Evolutionary conservation across 2,113 vertebrate species (phyloP), one percentile per base, ranked within the genome.

Genomic region (Plotosus lineatus): DNA sequence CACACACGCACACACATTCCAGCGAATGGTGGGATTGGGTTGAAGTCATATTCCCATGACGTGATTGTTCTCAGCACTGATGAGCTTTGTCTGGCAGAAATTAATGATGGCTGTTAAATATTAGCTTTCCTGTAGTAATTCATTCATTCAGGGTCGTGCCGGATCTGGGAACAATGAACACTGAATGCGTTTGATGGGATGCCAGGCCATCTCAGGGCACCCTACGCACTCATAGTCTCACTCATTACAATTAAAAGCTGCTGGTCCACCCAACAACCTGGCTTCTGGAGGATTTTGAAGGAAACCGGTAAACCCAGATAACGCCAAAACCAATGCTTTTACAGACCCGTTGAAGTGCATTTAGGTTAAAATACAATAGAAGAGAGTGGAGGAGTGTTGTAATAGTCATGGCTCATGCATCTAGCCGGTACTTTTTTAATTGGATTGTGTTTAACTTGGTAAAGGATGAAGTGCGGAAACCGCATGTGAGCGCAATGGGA

Each of bases 371-470:
- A 12, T 60, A 28, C 69, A 74, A 75, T 63, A 78, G 26, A 72
- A 75, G 23, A 66, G 73, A 48, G 65, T 14, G 55, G 73, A 48
- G 65, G 36, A 82, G 51, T 42, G n/a, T 69, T 23, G 46, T 63
- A 76, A 63, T 48, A 58, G 36, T 19, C 8, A 3, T 31, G 36
- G 51, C 19, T 46, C 51, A 31, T 56, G 42, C n/a, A 23, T 50
- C 11, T 56, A 23, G n/a, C n/a, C n/a, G 4, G 58, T 23, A 15
- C 44, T 61, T 26, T 44, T 1, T 66, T 68, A 31, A 75, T 85
- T 68, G 14, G 28, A 66, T 75, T 63, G 50, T 85, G 85, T 85
- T 85, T 79, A 68, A 87, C 79, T 77, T 86, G 84, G 76, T 84
- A 28, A 65, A 75, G 51, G 53, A 50, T 72, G 81, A 87, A 55